Conservation (phyloP, 2,797 vertebrate genomes). For the Arvicola amphibius region DNA sequence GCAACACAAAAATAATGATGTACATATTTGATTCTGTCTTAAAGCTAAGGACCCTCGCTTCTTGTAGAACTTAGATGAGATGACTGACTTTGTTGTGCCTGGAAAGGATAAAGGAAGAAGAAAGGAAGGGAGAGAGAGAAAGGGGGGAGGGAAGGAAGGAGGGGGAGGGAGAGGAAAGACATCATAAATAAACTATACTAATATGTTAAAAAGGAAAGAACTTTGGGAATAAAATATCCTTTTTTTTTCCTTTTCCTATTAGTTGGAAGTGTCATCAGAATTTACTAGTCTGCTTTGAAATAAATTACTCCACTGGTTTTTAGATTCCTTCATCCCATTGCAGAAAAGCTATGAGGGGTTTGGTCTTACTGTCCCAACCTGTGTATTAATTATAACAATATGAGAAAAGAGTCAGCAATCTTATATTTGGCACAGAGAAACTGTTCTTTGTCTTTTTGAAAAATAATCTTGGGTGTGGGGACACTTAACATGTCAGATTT, state of each 20-base stretch:
- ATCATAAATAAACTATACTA: constrained; percentile 34
- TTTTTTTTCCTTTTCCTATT: not conserved
- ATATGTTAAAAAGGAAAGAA: constrained; percentile 9
- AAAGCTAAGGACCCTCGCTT: not conserved
- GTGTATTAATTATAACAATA: not conserved
- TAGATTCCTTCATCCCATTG: constrained; percentile 7
- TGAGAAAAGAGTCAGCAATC: not conserved
- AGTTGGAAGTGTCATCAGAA: not conserved
- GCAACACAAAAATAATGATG: not conserved
- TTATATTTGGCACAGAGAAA: not conserved
- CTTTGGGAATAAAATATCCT: not conserved
- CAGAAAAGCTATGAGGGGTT: not conserved
- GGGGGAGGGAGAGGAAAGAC: rapidly evolving
- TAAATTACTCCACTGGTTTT: not conserved
- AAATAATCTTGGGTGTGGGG: not conserved
- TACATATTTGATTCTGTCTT: not conserved
- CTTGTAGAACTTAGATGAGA: not conserved
- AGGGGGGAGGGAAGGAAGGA: no score
- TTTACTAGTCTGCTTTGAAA: constrained; percentile 9
- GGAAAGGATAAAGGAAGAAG: not conserved
- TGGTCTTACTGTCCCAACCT: not conserved
- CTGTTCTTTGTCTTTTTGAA: constrained; percentile 21
- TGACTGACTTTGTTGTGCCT: not conserved
- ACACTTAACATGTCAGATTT: not conserved
- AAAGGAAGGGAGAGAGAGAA: no score